Evolutionary conservation across 1,140 invertebrate genomes (phyloP).

Genomic region (Musca domestica): DNA sequence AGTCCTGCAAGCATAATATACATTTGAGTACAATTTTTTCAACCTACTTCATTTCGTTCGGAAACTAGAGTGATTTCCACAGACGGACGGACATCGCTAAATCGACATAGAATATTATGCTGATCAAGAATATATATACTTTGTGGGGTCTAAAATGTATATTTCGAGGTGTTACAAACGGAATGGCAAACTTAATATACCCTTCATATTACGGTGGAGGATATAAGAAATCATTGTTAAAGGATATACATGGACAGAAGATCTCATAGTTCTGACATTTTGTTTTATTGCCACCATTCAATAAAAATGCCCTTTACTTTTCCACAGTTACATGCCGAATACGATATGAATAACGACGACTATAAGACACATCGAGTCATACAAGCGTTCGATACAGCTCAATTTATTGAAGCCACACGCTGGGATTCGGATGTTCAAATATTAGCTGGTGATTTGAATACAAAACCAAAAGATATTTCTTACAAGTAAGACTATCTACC

Average conservation of each 20-base stretch:
- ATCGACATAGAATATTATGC: too few relatives aligned
- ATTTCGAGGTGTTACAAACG: too few relatives aligned
- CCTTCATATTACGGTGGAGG: too few relatives aligned
- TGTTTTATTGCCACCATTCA: neutral
- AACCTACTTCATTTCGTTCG: too few relatives aligned
- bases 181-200: too few relatives aligned
- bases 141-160: too few relatives aligned
- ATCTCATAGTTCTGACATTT: neutral
- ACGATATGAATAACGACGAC: conserved; percentile 79
- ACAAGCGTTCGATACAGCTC: conserved; percentile 91
- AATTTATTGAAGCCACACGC: conserved; percentile 86
- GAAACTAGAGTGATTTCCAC: too few relatives aligned
- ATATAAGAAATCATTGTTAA: too few relatives aligned
- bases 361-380: conserved; percentile 86
- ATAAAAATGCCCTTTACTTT: conserved; percentile 7
- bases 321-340: conserved; percentile 93
- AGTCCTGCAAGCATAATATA: too few relatives aligned
- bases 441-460: conserved; percentile 90
- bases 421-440: conserved; percentile 76
- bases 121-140: too few relatives aligned
- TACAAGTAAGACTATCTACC: conserved; percentile 71
- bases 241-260: neutral
- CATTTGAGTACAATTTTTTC: too few relatives aligned
- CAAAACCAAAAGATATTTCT: conserved; percentile 81
- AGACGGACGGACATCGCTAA: too few relatives aligned